Conservation (phyloP, 2,888 invertebrate genomes). For the Tanytarsus gracilentus region DNA sequence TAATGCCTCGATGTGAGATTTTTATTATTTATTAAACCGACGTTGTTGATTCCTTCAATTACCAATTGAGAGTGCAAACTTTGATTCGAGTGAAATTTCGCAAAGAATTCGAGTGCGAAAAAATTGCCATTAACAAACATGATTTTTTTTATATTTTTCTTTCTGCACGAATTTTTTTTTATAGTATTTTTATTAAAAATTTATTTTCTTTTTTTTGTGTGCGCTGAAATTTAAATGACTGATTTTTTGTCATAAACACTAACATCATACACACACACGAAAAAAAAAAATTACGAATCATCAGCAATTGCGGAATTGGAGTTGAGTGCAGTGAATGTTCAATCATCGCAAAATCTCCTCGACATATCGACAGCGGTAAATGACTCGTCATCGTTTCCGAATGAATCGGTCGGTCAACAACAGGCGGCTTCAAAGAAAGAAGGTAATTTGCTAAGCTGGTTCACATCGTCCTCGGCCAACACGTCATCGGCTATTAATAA, state of each 20-base stretch:
- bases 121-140: too few relatives aligned
- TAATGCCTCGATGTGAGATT: too few relatives aligned
- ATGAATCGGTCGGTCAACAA: neutral
- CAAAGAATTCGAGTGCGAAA: too few relatives aligned
- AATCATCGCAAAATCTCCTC: constrained; percentile 14
- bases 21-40: too few relatives aligned
- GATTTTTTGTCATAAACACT: too few relatives aligned
- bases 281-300: neutral
- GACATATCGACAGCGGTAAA: neutral
- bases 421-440: too few relatives aligned
- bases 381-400: constrained; percentile 12
- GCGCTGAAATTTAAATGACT: too few relatives aligned
- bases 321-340: constrained; percentile 1
- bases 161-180: neutral
- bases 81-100: too few relatives aligned
- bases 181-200: neutral
- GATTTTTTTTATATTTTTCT: neutral
- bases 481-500: constrained; percentile 6
- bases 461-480: constrained; percentile 7
- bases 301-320: constrained; percentile 13
- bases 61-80: too few relatives aligned
- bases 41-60: too few relatives aligned
- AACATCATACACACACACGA: neutral
- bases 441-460: constrained; percentile 21
- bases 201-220: neutral